Conservation (phyloP, 2,888 invertebrate genomes). For the Sabellastarte sp. region DNA sequence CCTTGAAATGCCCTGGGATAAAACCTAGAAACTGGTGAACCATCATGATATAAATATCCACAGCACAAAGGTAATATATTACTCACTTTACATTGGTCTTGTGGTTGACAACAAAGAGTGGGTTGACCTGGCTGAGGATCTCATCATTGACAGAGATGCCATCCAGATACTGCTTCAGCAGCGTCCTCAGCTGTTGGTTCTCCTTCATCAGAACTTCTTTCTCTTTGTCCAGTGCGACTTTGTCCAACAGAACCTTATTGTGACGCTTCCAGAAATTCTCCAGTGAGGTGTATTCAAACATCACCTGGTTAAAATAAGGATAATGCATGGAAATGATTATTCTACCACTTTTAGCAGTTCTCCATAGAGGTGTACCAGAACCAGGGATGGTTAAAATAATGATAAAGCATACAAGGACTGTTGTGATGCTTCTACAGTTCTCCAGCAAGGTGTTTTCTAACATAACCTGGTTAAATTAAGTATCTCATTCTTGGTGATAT, state of each 20-base stretch:
- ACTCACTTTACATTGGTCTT: slow-evolving; percentile 57
- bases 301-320: slow-evolving; percentile 36
- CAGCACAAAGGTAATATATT: too few relatives aligned
- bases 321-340: too few relatives aligned
- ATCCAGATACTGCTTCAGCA: slow-evolving; percentile 60
- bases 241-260: slow-evolving; percentile 65
- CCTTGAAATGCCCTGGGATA: too few relatives aligned
- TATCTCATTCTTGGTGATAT: too few relatives aligned
- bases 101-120: slow-evolving; percentile 58
- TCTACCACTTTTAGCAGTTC: background rate
- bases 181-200: slow-evolving; percentile 63
- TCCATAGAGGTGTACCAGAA: too few relatives aligned
- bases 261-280: slow-evolving; percentile 72
- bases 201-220: slow-evolving; percentile 62
- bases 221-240: slow-evolving; percentile 62
- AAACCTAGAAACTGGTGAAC: too few relatives aligned
- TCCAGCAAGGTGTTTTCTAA: too few relatives aligned
- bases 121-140: slow-evolving; percentile 57
- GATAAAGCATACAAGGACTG: background rate
- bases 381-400: too few relatives aligned
- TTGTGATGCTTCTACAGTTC: too few relatives aligned
- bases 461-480: too few relatives aligned
- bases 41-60: too few relatives aligned
- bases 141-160: slow-evolving; percentile 60
- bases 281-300: slow-evolving; percentile 60